Base-by-base conservation (phyloP, 2,797 vertebrate genomes). In the Ptychobarbus kaznakovi region DNA sequence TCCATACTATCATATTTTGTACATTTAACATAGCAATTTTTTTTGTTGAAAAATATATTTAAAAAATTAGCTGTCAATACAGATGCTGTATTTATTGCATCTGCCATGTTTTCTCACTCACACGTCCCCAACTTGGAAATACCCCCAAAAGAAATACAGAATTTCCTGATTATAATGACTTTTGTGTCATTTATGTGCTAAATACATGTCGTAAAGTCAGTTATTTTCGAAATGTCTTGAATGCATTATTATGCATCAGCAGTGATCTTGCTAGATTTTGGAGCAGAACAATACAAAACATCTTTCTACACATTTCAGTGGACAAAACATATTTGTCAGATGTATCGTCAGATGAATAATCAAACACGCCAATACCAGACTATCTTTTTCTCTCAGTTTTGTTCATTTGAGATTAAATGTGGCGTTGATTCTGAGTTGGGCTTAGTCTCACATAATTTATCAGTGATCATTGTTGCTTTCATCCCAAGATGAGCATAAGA, bases 301-400 rank as follows among this genome's bases (percentile, higher is more conserved):
- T 51, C 42, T 49, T 74, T 75, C 28, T 75, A 32, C 28, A 53
- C 20, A 51, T 32, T 75, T 74, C 73, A 75, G 4, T 53, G 28
- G 49, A 32, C 46, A 51, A 74, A 75, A 22, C 46, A 15, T 44
- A 72, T 25, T 72, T n/a, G 51, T 44, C 40, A 35, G 15, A 16
- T 35, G 72, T 20, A 51, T 75, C 25, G 4, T 51, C 18, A 38
- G 49, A 11, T 53, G 73, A 56, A 76, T 76, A 9, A 70, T 16
- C n/a, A 18, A 81, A 44, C 68, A 32, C 20, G 1, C 53, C 16
- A 12, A 12, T 3, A 58, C 16, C 28, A 4, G 38, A 44, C 16
- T 61, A 58, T 56, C 0, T 81, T 81, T 74, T 49, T 35, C 12
- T 18, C 11, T 82, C 66, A 73, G 61, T 69, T 69, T 78, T 58